These are phyloP conservation scores for Etheostoma perlongum DNA, from an alignment of 2,797 vertebrate genomes.

Conservation along the genomic window DNA sequence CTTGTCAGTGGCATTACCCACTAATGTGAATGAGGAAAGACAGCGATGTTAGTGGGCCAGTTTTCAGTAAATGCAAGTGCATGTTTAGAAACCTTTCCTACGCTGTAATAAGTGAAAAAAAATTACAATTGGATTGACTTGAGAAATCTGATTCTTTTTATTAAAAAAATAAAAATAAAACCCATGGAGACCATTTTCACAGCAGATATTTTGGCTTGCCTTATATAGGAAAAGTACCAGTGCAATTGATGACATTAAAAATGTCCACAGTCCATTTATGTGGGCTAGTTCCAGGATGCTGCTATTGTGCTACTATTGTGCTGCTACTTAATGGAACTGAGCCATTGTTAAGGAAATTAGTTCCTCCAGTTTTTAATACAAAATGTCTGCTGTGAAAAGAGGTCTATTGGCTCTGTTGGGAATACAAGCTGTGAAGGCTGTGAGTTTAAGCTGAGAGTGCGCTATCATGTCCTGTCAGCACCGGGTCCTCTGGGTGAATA, in stretches of 20 bases:
- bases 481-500: constrained; percentile 14
- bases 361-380: too few species aligned
- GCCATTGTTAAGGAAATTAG: too few species aligned
- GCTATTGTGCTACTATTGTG: too few species aligned
- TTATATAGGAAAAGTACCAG: too few species aligned
- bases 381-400: too few species aligned
- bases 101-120: background rate
- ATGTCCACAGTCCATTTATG: too few species aligned
- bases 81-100: background rate
- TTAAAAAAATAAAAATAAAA: background rate
- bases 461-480: constrained; percentile 22
- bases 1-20: background rate
- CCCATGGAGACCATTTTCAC: too few species aligned
- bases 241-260: too few species aligned
- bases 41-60: background rate
- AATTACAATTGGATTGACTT: background rate
- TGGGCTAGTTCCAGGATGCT: too few species aligned
- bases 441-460: constrained; percentile 36
- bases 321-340: too few species aligned
- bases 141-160: background rate
- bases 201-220: too few species aligned
- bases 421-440: constrained; percentile 21
- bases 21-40: background rate
- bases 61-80: too few species aligned
- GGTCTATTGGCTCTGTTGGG: background rate